A percentile compares a stretch with the other conserved stretches of the same genome.
phyloP scores from a whole-genome alignment of 2,888 invertebrate genomes.

The Pseudococcus jackbeardsleyi region DNA sequence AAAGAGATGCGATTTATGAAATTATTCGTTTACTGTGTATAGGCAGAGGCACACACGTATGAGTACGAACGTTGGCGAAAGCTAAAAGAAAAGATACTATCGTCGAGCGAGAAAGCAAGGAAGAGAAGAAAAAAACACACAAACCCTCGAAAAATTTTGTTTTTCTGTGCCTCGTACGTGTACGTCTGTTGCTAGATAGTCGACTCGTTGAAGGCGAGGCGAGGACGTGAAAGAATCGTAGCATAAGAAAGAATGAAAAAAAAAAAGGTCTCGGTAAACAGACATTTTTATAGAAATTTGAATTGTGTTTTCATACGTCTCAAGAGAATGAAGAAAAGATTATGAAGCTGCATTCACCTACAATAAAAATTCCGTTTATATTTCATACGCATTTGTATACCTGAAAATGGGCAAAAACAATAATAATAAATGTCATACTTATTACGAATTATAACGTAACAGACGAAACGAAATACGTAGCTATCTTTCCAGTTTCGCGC shows the following conservation, averaged over 20 bases:
- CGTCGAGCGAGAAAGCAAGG: not conserved
- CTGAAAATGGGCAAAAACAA: constrained; percentile 59
- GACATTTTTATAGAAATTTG: constrained; percentile 57
- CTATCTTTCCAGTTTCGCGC: not conserved
- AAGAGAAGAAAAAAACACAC: not conserved
- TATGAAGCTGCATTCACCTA: constrained; percentile 48
- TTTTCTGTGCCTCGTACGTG: not conserved
- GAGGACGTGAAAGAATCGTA: not conserved
- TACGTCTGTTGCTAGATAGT: not conserved
- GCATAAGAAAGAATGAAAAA: not conserved
- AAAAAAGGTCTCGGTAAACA: constrained; percentile 45
- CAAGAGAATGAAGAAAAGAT: constrained; percentile 58
- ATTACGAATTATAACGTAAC: constrained; percentile 58
- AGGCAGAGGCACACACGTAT: not conserved
- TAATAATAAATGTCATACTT: constrained; percentile 61
- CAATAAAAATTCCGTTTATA: constrained; percentile 57
- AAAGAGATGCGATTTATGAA: constrained; percentile 44
- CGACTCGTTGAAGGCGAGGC: not conserved
- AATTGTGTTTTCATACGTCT: constrained; percentile 62
- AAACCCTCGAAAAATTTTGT: constrained; percentile 1
- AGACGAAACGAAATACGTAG: constrained; percentile 49
- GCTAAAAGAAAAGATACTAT: not conserved
- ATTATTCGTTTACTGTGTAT: not conserved
- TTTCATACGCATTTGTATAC: constrained; percentile 57
- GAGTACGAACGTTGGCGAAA: too few relatives aligned